These are phyloP conservation scores for Halesus radiatus DNA, from an alignment of 1,140 invertebrate genomes.

Conservation along the genomic window DNA sequence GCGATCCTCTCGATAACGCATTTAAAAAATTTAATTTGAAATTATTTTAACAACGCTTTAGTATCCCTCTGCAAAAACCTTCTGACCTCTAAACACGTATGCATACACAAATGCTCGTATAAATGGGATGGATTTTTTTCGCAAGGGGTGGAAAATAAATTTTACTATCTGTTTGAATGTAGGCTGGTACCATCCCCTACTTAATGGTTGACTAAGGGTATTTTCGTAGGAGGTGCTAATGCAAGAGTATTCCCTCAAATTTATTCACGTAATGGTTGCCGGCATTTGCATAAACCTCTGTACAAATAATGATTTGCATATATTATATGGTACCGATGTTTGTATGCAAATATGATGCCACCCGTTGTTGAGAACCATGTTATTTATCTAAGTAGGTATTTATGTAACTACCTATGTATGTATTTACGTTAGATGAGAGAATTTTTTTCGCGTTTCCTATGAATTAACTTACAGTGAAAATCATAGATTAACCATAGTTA, in stretches of 20 bases:
- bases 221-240: conserved; percentile 7
- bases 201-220: conserved; percentile 20
- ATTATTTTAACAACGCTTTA: not conserved
- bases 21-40: too few relatives aligned
- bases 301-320: too few relatives aligned
- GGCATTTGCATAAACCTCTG: not conserved
- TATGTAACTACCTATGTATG: too few relatives aligned
- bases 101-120: conserved; percentile 24
- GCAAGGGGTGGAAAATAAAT: not conserved
- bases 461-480: too few relatives aligned
- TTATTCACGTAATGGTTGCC: conserved; percentile 2
- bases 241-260: not conserved
- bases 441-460: too few relatives aligned
- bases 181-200: not conserved
- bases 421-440: too few relatives aligned
- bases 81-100: conserved; percentile 28
- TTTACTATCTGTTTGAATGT: not conserved
- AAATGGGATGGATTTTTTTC: conserved; percentile 23
- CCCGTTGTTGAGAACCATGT: too few relatives aligned
- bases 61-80: conserved; percentile 25
- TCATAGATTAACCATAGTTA: too few relatives aligned
- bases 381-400: too few relatives aligned
- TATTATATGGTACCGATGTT: too few relatives aligned
- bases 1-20: too few relatives aligned
- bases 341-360: too few relatives aligned